Evolutionary conservation across 1,140 invertebrate genomes (phyloP).

Genomic region (Sminthurides bifidus): DNA sequence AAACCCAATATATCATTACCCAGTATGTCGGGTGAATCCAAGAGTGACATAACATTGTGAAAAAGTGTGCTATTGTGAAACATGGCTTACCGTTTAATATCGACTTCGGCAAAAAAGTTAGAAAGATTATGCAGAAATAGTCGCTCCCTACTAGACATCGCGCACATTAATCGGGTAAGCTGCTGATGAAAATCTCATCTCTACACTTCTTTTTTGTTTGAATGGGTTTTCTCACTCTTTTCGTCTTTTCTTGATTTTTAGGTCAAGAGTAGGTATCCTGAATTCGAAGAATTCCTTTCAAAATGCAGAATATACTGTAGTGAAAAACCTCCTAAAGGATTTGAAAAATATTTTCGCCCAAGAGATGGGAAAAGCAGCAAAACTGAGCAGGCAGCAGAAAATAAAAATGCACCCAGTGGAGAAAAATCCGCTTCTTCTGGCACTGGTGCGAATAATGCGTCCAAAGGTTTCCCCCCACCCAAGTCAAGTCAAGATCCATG

Average conservation of each 20-base stretch:
- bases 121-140: conserved; percentile 11
- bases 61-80: too few species aligned
- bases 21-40: too few species aligned
- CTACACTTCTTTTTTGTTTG: not conserved
- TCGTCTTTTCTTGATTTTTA: not conserved
- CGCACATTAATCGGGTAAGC: not conserved
- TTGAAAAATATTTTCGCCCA: conserved; percentile 80
- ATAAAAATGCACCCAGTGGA: conserved; percentile 38
- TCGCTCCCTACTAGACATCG: conserved; percentile 3
- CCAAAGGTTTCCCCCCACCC: too few species aligned
- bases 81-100: conserved; percentile 22
- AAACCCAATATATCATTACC: too few species aligned
- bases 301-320: conserved; percentile 22
- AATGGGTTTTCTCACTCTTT: not conserved
- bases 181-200: not conserved
- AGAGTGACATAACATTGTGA: too few species aligned
- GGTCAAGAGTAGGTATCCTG: conserved; percentile 17
- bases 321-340: conserved; percentile 72
- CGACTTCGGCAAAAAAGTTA: conserved; percentile 5
- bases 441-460: conserved; percentile 30
- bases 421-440: conserved; percentile 9
- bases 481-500: conserved; percentile 23
- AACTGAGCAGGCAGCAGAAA: conserved; percentile 33
- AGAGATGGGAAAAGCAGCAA: conserved; percentile 34
- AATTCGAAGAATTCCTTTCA: conserved; percentile 18